Conservation (phyloP, 2,888 invertebrate genomes). For the Andrena fulva region DNA sequence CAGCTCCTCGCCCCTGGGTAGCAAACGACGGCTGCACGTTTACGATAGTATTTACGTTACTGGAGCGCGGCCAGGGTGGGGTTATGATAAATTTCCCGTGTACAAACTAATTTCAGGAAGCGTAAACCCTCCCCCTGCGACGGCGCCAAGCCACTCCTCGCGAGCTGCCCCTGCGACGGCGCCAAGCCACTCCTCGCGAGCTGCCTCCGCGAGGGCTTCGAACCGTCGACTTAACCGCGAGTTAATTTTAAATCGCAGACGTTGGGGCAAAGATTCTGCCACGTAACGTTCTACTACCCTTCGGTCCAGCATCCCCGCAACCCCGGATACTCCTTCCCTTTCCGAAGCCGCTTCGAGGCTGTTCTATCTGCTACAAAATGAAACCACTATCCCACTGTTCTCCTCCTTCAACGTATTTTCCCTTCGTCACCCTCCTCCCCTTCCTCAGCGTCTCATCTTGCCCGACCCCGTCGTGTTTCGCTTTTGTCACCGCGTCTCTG, state of each 20-base stretch:
- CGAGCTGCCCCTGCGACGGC: not conserved
- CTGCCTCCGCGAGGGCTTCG: not conserved
- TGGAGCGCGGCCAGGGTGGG: constrained; percentile 54
- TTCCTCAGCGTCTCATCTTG: constrained; percentile 1
- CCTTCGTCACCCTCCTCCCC: not conserved
- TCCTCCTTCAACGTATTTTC: not conserved
- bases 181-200: constrained; percentile 14
- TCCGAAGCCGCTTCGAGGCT: not conserved
- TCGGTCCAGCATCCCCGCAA: not conserved
- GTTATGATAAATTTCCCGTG: constrained; percentile 72
- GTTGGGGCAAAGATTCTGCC: not conserved
- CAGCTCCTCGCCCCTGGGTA: constrained; percentile 27
- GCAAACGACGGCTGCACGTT: constrained; percentile 64
- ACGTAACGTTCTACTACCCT: not conserved
- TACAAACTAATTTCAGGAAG: constrained; percentile 73
- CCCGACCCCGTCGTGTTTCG: constrained; percentile 9
- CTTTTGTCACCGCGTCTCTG: constrained; percentile 13
- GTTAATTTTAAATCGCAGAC: constrained; percentile 5
- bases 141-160: constrained; percentile 22
- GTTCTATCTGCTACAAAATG: not conserved
- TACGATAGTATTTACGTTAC: constrained; percentile 72
- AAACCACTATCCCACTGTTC: constrained; percentile 1
- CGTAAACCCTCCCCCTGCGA: constrained; percentile 49
- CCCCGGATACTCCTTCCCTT: not conserved
- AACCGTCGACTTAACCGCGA: constrained; percentile 4